These are phyloP conservation scores for Alcedo quadribrachys DNA, from an alignment of 2,797 vertebrate species.

Conservation along the genomic window DNA sequence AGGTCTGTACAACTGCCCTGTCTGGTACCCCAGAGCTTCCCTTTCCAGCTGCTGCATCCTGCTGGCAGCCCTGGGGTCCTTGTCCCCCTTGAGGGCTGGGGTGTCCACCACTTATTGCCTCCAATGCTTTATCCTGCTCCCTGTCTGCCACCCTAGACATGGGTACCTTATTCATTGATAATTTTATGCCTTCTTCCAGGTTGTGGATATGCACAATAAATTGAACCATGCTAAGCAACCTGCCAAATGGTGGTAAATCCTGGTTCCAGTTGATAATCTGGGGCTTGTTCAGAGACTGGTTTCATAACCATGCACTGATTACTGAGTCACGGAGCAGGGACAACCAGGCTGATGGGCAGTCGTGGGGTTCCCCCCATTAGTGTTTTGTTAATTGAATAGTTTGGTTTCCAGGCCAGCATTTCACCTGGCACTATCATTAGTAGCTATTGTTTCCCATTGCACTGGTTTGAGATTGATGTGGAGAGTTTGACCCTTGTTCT, in stretches of 20 bases:
- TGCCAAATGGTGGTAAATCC: neutral
- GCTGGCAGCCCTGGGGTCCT: neutral
- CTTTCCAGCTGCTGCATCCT: neutral
- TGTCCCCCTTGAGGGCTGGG: neutral
- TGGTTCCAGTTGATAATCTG: neutral
- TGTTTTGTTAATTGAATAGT: neutral
- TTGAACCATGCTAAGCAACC: fast-evolving
- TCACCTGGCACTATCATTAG: neutral
- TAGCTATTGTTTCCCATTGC: neutral
- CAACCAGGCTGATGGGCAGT: neutral
- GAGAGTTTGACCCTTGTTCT: neutral
- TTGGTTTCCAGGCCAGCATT: neutral
- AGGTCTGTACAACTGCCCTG: fast-evolving
- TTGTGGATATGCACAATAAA: neutral
- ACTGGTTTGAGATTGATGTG: fast-evolving
- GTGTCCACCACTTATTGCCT: neutral
- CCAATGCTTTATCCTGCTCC: neutral
- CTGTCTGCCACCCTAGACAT: fast-evolving
- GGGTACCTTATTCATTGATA: fast-evolving
- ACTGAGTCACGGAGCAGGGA: neutral
- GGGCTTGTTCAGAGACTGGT: neutral
- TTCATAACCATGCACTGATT: neutral
- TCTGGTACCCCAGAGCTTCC: fast-evolving
- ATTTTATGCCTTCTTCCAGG: neutral
- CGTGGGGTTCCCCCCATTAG: fast-evolving